phyloP scores from a whole-genome alignment of 2,113 vertebrate species.

The Epinephelus lanceolatus region DNA sequence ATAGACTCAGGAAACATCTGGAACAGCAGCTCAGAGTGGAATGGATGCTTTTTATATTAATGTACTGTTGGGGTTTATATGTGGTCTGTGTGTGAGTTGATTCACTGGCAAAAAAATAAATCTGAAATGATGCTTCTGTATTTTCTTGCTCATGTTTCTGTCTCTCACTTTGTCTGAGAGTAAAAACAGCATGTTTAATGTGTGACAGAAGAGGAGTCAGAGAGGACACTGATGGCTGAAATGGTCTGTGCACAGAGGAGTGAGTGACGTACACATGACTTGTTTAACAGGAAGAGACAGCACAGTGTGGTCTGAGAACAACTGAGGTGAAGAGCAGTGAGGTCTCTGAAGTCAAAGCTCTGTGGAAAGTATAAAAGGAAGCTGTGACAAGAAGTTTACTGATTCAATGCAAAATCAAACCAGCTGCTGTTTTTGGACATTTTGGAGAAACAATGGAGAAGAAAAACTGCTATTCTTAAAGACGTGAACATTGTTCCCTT shows the following conservation, averaged over 20 bases:
- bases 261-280: not conserved
- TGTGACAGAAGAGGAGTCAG: not conserved
- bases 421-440: not conserved
- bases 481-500: too few species aligned
- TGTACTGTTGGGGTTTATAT: not conserved
- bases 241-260: not conserved
- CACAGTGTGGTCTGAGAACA: not conserved
- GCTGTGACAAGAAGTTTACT: too few species aligned
- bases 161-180: not conserved
- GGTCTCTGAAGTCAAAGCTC: too few species aligned
- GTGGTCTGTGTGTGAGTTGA: not conserved
- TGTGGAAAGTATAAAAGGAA: too few species aligned
- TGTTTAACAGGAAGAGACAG: conserved; percentile 15
- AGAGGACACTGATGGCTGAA: not conserved
- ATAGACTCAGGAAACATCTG: conserved; percentile 14
- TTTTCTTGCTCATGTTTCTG: not conserved
- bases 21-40: conserved; percentile 27
- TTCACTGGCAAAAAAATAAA: not conserved
- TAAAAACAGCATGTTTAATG: not conserved
- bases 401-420: too few species aligned
- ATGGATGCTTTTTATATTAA: not conserved
- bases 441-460: too few species aligned
- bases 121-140: not conserved
- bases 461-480: too few species aligned
- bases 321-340: not conserved